Base-by-base conservation (phyloP, 2,888 invertebrate genomes). In the Tenthredo livida region DNA sequence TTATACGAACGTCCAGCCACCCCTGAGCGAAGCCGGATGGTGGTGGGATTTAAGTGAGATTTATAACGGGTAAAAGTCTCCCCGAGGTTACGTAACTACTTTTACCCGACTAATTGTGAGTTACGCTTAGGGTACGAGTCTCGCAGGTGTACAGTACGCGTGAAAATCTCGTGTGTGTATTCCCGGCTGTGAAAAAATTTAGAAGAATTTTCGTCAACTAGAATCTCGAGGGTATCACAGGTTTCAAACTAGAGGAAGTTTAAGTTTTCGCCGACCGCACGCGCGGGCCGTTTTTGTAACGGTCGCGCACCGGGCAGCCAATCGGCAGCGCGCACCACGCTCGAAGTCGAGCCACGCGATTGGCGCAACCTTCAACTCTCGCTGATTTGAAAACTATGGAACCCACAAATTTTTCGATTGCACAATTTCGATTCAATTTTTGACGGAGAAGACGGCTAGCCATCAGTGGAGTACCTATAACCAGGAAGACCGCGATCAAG, bases 51-150 rank as follows among this genome's bases (percentile, higher is more conserved):
- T 43, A 73, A 73, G 17, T 73, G 73, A 43, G 40, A 73, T 73
- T 73, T 73, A 73, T 73, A 43, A 73, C 40, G 9, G 73, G 40
- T 2, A 73, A 73, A 73, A 73, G 73, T 40, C 43, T 73, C 73
- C 73, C 73, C 43, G 43, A 73, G 40, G 73, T 73, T 67, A 25
- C 43, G 21, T 43, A 40, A 67, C 73, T 40, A 73, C 73, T 73
- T 73, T 73, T 73, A 73, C 40, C 43, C 21, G 43, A 73, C 73
- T 73, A 43, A 73, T 73, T 73, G 73, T 73, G 43, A 73, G 21
- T 73, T 73, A 73, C 73, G 73, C 1, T 10, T 17, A 6, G 33
- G 25, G 33, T 17, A 33, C 15, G 67, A 67, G 33, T 67, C 33
- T 15, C 67, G 6, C 67, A 67, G 67, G 67, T 67, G 15, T 33